These are phyloP conservation scores for Zoroaster sp. DNA, from an alignment of 53 echinoderm and acorn worm species.

Conservation along the genomic window DNA sequence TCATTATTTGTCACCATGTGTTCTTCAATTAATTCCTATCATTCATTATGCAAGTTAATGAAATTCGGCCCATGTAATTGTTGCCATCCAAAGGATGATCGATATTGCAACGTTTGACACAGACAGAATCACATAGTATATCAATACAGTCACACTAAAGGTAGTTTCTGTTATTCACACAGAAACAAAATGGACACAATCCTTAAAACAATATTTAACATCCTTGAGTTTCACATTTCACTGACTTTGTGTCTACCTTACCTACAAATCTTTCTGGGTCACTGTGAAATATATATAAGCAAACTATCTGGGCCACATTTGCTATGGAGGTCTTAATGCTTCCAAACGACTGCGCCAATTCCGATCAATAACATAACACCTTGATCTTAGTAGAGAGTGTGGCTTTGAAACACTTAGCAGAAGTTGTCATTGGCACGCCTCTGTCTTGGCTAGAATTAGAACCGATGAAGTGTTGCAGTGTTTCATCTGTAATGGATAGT, in stretches of 20 bases:
- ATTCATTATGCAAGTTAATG: too few relatives aligned
- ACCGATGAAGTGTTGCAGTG: neutral
- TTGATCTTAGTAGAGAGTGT: neutral
- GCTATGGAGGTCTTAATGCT: neutral
- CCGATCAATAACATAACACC: constrained; percentile 9
- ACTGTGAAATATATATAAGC: neutral
- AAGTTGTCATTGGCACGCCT: constrained; percentile 5
- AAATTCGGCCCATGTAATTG: too few relatives aligned
- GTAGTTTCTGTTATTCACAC: too few relatives aligned
- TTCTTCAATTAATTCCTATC: too few relatives aligned
- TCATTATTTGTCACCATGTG: too few relatives aligned
- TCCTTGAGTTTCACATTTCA: neutral
- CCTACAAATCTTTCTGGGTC: neutral
- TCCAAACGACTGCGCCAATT: neutral
- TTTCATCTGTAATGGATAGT: neutral
- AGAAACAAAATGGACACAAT: neutral
- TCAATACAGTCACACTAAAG: too few relatives aligned
- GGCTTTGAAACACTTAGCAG: neutral
- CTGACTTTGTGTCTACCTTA: neutral
- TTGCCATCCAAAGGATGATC: too few relatives aligned
- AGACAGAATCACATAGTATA: too few relatives aligned
- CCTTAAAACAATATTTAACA: neutral
- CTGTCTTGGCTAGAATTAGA: neutral
- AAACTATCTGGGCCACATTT: neutral
- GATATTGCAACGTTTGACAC: too few relatives aligned